Evolutionary conservation across 2,113 vertebrate genomes (phyloP).

Genomic region (Mesoclemmys tuberculata): DNA sequence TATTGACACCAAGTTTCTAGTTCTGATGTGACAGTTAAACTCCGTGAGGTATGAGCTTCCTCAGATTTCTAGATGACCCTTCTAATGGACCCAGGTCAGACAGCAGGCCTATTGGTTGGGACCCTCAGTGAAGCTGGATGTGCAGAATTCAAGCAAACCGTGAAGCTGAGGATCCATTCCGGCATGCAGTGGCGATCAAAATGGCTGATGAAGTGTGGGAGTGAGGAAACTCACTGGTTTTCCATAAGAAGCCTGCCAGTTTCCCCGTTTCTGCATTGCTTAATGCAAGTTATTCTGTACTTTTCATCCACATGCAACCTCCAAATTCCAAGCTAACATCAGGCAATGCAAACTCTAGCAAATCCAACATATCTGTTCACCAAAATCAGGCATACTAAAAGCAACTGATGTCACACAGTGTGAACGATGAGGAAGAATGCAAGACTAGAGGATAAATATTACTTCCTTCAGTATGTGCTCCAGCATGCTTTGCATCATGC

Average conservation of each 20-base stretch:
- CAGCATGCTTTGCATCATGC: neutral
- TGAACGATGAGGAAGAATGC: neutral
- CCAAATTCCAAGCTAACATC: neutral
- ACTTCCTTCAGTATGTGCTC: neutral
- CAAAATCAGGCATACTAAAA: neutral
- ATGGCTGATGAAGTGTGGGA: too few species aligned
- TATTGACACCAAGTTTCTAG: neutral
- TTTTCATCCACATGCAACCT: neutral
- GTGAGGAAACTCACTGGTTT: too few species aligned
- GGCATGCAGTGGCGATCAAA: too few species aligned
- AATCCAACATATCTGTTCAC: neutral
- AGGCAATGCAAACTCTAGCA: neutral
- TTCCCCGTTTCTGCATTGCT: neutral
- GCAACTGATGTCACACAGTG: neutral
- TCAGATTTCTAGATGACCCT: neutral
- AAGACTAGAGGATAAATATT: neutral
- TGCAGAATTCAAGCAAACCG: too few species aligned
- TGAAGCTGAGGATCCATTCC: too few species aligned
- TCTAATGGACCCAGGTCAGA: neutral
- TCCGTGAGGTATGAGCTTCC: neutral
- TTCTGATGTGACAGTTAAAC: neutral
- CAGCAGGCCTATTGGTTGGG: neutral
- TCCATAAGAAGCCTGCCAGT: too few species aligned
- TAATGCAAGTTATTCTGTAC: neutral
- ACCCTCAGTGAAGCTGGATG: too few species aligned